Conservation (phyloP, 2,113 vertebrate species). For the Myodes glareolus region DNA sequence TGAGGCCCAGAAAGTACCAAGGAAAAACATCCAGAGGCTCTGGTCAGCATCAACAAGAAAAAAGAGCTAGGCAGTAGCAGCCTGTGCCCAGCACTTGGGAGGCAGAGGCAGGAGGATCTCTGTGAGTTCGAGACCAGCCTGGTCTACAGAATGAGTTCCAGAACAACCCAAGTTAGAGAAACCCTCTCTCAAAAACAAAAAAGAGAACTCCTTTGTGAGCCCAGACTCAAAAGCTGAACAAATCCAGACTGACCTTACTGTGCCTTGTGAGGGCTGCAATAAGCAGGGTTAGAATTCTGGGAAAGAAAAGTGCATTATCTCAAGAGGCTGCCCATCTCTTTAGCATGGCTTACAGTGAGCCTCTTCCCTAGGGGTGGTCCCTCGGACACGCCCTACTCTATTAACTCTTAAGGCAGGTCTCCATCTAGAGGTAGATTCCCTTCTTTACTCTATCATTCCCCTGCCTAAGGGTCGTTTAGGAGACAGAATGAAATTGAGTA, state of each 20-base stretch:
- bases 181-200: background rate
- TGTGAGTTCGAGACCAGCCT: background rate
- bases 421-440: background rate
- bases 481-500: background rate
- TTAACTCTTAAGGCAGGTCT: background rate
- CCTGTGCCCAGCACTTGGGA: background rate
- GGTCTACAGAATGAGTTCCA: background rate
- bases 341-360: background rate
- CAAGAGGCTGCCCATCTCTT: background rate
- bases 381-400: background rate
- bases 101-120: background rate
- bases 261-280: background rate
- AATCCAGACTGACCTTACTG: background rate
- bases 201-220: background rate
- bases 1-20: background rate
- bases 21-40: background rate
- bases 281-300: background rate
- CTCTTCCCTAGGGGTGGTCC: no score
- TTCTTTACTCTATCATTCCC: background rate
- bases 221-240: background rate
- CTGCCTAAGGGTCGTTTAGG: background rate
- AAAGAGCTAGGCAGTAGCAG: background rate
- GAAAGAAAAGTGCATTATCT: background rate
- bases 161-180: background rate
- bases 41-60: background rate